Evolutionary conservation across 2,888 invertebrate species (phyloP).

Genomic region (Eristalis tenax): DNA sequence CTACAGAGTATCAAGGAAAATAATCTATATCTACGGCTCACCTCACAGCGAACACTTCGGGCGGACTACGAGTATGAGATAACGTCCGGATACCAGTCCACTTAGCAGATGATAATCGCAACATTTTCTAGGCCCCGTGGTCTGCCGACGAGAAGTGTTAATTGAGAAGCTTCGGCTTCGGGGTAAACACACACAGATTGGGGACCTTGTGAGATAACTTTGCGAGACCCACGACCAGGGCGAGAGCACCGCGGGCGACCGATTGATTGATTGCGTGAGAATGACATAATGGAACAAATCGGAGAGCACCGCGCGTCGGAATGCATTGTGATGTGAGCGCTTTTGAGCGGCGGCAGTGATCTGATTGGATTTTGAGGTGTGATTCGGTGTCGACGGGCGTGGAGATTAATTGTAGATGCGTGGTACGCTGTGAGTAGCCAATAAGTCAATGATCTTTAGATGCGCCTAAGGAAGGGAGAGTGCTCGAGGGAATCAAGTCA

Average conservation of each 20-base stretch:
- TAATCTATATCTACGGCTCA: slow-evolving; percentile 31
- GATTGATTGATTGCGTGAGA: neutral
- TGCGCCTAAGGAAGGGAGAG: no score
- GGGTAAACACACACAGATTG: slow-evolving; percentile 6
- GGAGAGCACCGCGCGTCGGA: neutral
- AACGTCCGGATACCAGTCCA: slow-evolving; percentile 23
- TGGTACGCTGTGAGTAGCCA: no score
- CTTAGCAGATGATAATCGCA: slow-evolving; percentile 36
- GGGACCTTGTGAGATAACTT: neutral
- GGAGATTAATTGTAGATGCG: neutral
- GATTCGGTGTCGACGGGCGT: neutral
- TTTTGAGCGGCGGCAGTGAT: neutral
- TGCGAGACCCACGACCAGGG: slow-evolving; percentile 18
- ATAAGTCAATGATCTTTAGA: no score
- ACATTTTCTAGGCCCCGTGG: neutral
- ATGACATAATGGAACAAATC: slow-evolving; percentile 28
- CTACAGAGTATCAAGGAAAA: neutral
- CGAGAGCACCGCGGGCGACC: neutral
- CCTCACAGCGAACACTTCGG: slow-evolving; percentile 10
- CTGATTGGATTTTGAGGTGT: neutral
- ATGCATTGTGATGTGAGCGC: neutral
- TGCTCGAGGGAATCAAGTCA: no score
- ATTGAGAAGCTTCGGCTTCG: slow-evolving; percentile 15
- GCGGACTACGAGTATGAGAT: slow-evolving; percentile 2
- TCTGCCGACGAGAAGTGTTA: slow-evolving; percentile 27